Evolutionary conservation across 2,888 invertebrate genomes (phyloP).

Genomic region (Laothoe populi): DNA sequence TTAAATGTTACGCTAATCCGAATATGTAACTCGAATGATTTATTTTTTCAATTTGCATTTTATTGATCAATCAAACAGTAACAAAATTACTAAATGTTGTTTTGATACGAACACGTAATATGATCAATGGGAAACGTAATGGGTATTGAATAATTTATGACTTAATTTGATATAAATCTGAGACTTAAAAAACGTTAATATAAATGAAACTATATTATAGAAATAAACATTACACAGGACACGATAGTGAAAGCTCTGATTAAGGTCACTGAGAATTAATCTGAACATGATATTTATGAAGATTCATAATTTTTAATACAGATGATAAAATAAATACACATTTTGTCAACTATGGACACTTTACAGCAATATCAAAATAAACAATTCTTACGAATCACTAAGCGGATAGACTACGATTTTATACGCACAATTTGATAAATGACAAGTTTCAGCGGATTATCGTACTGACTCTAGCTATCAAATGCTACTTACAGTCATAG

Average conservation of each 20-base stretch:
- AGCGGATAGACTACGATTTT: background rate
- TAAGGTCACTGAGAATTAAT: background rate
- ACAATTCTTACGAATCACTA: background rate
- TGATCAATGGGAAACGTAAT: background rate
- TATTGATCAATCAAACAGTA: background rate
- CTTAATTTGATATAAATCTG: background rate
- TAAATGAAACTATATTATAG: background rate
- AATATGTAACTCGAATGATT: slow-evolving; percentile 4
- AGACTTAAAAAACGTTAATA: background rate
- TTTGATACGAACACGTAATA: background rate
- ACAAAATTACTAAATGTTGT: slow-evolving; percentile 7
- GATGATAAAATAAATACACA: too few species aligned
- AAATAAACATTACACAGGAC: background rate
- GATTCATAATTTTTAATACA: background rate
- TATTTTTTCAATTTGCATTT: slow-evolving; percentile 14
- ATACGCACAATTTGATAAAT: background rate
- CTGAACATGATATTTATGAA: background rate
- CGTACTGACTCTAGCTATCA: background rate
- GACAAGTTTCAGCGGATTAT: background rate
- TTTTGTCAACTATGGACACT: too few species aligned
- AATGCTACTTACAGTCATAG: background rate
- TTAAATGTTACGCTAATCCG: slow-evolving; percentile 17
- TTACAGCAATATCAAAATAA: too few species aligned
- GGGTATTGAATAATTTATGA: slow-evolving; percentile 8
- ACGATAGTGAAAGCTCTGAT: background rate